These are phyloP conservation scores for Meteorus colon DNA, from an alignment of 2,888 invertebrate genomes.

Conservation along the genomic window DNA sequence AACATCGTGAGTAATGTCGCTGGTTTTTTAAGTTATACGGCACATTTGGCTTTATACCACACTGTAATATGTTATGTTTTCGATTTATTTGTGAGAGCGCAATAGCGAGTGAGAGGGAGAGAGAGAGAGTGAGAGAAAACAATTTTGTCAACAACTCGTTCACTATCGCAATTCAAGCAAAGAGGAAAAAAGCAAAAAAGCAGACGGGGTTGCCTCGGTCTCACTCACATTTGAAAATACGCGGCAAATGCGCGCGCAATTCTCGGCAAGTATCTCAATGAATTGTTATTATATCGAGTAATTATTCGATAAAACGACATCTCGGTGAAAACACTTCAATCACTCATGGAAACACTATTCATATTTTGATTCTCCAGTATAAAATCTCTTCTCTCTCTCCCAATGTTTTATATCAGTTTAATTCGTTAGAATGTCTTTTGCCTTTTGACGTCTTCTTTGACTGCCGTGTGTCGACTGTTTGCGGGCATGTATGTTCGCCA, in stretches of 20 bases:
- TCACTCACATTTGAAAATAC: constrained; percentile 26
- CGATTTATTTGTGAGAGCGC: too few relatives aligned
- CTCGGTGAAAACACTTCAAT: not conserved
- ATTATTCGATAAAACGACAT: constrained; percentile 23
- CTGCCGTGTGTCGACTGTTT: constrained; percentile 72
- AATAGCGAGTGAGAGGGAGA: too few relatives aligned
- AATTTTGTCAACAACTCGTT: too few relatives aligned
- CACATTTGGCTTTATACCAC: too few relatives aligned
- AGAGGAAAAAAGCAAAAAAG: not conserved
- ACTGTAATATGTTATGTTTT: constrained; percentile 5
- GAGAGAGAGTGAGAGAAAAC: too few relatives aligned
- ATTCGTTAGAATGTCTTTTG: not conserved
- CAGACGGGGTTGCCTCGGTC: not conserved
- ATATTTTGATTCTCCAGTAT: not conserved
- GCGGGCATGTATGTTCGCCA: constrained; percentile 63
- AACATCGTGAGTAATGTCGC: too few relatives aligned
- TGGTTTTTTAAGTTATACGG: too few relatives aligned
- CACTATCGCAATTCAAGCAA: too few relatives aligned
- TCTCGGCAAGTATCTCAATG: constrained; percentile 7
- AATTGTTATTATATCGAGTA: not conserved
- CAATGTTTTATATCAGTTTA: not conserved
- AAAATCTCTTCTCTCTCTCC: constrained; percentile 24
- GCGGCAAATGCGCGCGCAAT: constrained; percentile 33
- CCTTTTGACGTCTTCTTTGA: constrained; percentile 55
- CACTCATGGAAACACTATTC: constrained; percentile 2